Evolutionary conservation across 2,888 invertebrate species (phyloP).

Genomic region (Rhamnusium bicolor): DNA sequence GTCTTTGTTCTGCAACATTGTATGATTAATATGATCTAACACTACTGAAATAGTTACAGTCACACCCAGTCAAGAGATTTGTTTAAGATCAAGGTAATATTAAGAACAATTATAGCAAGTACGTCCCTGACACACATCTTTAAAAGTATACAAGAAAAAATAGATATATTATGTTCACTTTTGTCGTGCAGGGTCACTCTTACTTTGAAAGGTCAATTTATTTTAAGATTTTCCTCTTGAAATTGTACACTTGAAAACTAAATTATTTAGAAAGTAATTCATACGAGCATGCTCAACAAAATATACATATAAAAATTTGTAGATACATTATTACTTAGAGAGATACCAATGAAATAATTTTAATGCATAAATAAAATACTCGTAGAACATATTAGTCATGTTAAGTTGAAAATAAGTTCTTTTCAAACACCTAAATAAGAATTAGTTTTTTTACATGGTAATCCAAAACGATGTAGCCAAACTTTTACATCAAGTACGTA

Average conservation of each 20-base stretch:
- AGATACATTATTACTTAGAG: too few relatives aligned
- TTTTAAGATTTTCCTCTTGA: neutral
- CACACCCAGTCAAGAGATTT: slow-evolving; percentile 24
- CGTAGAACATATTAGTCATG: too few relatives aligned
- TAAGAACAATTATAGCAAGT: slow-evolving; percentile 15
- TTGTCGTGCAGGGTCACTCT: slow-evolving; percentile 28
- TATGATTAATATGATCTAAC: neutral
- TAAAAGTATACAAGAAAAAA: slow-evolving; percentile 17
- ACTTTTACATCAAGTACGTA: too few relatives aligned
- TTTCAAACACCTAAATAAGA: too few relatives aligned
- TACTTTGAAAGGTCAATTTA: slow-evolving; percentile 7
- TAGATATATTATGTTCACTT: slow-evolving; percentile 7
- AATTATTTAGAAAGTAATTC: neutral
- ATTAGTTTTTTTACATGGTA: too few relatives aligned
- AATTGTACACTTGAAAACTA: neutral
- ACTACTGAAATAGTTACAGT: neutral
- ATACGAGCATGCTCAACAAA: too few relatives aligned
- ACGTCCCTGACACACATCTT: slow-evolving; percentile 28
- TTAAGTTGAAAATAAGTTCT: too few relatives aligned
- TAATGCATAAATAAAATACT: too few relatives aligned
- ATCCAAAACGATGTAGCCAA: too few relatives aligned
- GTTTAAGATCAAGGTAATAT: slow-evolving; percentile 28
- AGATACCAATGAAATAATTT: too few relatives aligned
- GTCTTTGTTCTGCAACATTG: too few relatives aligned
- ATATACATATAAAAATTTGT: too few relatives aligned